Conservation (phyloP, 2,113 vertebrate genomes). For the Proteles cristata region DNA sequence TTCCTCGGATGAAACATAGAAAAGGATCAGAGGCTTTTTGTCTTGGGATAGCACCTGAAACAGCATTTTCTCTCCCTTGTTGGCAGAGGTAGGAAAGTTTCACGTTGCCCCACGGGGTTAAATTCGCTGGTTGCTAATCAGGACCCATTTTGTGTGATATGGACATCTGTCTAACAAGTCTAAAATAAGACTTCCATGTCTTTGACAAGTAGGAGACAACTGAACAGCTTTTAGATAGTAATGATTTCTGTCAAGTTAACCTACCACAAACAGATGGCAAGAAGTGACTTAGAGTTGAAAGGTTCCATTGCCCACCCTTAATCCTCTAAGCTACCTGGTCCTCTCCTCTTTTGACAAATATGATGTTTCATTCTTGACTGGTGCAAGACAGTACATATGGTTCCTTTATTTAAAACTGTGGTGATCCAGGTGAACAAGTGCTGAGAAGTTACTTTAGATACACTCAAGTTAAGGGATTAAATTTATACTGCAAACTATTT, state of each 20-base stretch:
- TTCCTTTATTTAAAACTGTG: constrained; percentile 51
- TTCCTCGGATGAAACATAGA: not conserved
- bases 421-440: constrained; percentile 20
- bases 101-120: constrained; percentile 2
- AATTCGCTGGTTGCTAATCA: constrained; percentile 45
- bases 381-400: not conserved
- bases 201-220: not conserved
- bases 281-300: constrained; percentile 40
- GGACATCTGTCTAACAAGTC: constrained; percentile 53
- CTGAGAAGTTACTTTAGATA: not conserved
- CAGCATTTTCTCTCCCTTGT: not conserved
- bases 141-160: constrained; percentile 31
- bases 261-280: constrained; percentile 27
- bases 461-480: constrained; percentile 6
- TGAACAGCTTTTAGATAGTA: not conserved
- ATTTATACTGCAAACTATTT: not conserved
- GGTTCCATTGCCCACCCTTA: not conserved
- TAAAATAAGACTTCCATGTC: constrained; percentile 2
- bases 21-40: not conserved
- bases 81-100: not conserved
- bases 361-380: not conserved
- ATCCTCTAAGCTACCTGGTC: not conserved
- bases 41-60: not conserved
- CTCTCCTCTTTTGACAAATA: not conserved
- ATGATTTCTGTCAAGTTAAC: constrained; percentile 64